Conservation (phyloP, 2,888 invertebrate genomes). For the Acleris emargana region DNA sequence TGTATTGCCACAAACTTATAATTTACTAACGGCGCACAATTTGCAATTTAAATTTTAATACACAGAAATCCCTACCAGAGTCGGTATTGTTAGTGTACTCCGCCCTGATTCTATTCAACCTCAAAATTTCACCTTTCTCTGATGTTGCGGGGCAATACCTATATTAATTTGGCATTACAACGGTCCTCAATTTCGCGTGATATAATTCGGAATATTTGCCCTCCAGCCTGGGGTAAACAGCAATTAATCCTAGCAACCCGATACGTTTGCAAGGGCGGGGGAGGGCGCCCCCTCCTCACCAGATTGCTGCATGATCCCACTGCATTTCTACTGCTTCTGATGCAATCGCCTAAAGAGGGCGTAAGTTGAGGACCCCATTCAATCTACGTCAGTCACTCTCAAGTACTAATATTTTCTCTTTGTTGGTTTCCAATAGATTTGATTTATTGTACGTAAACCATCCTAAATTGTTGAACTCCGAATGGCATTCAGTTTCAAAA, state of each 20-base stretch:
- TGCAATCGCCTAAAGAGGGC: slow-evolving; percentile 61
- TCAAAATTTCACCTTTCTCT: slow-evolving; percentile 50
- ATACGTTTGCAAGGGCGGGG: slow-evolving; percentile 58
- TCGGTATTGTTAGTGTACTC: slow-evolving; percentile 12
- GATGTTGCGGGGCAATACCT: slow-evolving; percentile 51
- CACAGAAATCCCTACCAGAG: slow-evolving; percentile 26
- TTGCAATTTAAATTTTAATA: slow-evolving; percentile 30
- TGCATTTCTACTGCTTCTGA: slow-evolving; percentile 80
- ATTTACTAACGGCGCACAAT: slow-evolving; percentile 14
- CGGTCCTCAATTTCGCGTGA: slow-evolving; percentile 73
- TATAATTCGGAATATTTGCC: slow-evolving; percentile 70
- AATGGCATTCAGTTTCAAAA: slow-evolving; percentile 27
- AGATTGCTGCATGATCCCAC: slow-evolving; percentile 76
- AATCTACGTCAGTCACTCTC: slow-evolving; percentile 57
- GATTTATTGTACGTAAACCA: slow-evolving; percentile 47
- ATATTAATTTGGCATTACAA: slow-evolving; percentile 72
- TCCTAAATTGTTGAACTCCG: slow-evolving; percentile 14
- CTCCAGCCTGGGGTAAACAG: slow-evolving; percentile 70
- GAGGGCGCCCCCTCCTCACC: slow-evolving; percentile 59
- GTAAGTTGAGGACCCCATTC: slow-evolving; percentile 49
- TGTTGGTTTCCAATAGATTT: slow-evolving; percentile 62
- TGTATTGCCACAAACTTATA: slow-evolving; percentile 1
- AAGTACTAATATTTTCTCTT: slow-evolving; percentile 62
- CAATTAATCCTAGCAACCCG: slow-evolving; percentile 81
- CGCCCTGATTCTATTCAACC: slow-evolving; percentile 43